Evolutionary conservation across 1,140 invertebrate species (phyloP), one percentile per base, ranked within the genome.

Genomic region (Drosophila bocqueti): DNA sequence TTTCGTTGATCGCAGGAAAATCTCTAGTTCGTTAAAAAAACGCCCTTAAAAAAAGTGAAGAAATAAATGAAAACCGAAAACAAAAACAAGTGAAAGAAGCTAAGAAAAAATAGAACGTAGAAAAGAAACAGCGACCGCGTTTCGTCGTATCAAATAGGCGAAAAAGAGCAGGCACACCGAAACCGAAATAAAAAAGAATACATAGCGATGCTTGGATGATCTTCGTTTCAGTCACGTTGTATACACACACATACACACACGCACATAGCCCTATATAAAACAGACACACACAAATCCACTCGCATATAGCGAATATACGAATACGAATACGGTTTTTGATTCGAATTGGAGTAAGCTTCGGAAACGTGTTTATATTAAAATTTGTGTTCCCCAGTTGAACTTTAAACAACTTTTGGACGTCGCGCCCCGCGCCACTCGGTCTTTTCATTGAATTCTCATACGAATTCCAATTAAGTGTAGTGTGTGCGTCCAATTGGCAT

Each of bases 401-500:
- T 87, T 87, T 87, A 87, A 87, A 83, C 83, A 87, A 73, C 73
- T 58, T 63, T 63, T 84, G 31, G 57, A 73, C 63, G 38, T 36
- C 50, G 50, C 47, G 16, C 46, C 24, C 46, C 46, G 46, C 72
- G 59, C 66, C 55, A 61, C 66, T 50, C 73, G 67, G 73, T 77
- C 52, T 55, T 90, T 90, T 85, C 85, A 90, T 90, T 90, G 85
- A 90, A 90, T 90, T 85, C 85, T 82, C 77, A 90, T 90, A 91
- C 81, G 86, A 90, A 90, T 90, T 90, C 86, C 85, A 90, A 91
- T 90, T 90, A 90, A 90, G 75, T 78, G 81, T 85, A 61, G 83
- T 85, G 81, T 87, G 83, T 86, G 80, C 86, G 76, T 85, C 82
- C 86, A 90, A 90, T 90, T 90, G 85, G 85, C 85, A 90, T 90